Evolutionary conservation across 2,888 invertebrate species (phyloP).

Genomic region (Parthenolecanium corni): DNA sequence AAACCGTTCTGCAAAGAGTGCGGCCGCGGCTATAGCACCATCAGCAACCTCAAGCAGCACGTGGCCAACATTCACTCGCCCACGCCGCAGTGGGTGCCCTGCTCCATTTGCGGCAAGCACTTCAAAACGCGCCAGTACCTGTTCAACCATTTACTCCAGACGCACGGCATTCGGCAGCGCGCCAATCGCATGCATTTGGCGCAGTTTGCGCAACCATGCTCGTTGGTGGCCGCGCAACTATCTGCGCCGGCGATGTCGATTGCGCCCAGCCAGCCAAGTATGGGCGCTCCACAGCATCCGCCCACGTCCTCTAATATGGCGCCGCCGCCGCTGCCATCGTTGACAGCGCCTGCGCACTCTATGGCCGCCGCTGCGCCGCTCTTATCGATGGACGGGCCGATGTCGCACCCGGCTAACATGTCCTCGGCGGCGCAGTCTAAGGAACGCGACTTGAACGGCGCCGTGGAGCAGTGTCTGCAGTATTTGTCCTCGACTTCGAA

Average conservation of each 20-base stretch:
- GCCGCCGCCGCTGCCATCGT: too few species aligned
- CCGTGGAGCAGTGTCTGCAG: conserved; percentile 30
- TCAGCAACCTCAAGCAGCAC: conserved; percentile 63
- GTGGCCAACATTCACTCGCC: conserved; percentile 63
- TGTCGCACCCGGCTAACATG: conserved; percentile 24
- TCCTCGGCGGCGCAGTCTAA: conserved; percentile 19
- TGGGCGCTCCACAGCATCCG: neutral
- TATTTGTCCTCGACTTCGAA: conserved; percentile 23
- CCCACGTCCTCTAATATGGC: too few species aligned
- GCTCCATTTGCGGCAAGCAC: conserved; percentile 60
- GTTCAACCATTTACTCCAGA: conserved; percentile 63
- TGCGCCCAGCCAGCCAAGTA: neutral
- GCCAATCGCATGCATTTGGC: conserved; percentile 32
- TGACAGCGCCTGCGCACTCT: conserved; percentile 28
- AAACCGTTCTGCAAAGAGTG: conserved; percentile 37
- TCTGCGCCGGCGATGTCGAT: conserved; percentile 14
- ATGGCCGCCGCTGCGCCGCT: conserved; percentile 19
- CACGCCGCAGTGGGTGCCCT: conserved; percentile 58
- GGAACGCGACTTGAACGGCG: conserved; percentile 24
- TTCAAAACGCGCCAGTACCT: conserved; percentile 66
- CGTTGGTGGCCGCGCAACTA: neutral
- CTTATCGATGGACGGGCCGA: neutral
- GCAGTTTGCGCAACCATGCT: conserved; percentile 2
- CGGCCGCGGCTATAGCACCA: conserved; percentile 37
- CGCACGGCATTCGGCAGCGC: conserved; percentile 60